Percentiles rank a stretch among this genome's conserved stretches.
Conservation (phyloP, 2,888 invertebrate genomes). For the Xylota segnis region DNA sequence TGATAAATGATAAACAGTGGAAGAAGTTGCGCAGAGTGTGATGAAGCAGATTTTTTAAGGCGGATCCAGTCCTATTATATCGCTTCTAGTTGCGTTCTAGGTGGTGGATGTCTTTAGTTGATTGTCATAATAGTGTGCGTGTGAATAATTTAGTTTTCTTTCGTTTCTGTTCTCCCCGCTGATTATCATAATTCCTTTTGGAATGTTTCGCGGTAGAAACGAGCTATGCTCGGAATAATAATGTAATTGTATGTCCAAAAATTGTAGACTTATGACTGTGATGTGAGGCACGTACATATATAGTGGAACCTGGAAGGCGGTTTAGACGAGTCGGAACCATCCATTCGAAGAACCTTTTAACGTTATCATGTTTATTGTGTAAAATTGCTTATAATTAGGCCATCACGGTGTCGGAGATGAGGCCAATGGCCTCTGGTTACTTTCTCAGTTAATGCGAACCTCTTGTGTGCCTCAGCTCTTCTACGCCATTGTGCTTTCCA, state of each 20-base stretch:
- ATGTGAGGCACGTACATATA: not conserved
- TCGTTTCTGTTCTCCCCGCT: not conserved
- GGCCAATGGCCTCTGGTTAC: not conserved
- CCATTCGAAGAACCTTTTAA: not conserved
- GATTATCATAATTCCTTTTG: constrained; percentile 44
- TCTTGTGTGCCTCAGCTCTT: no score
- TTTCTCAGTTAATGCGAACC: no score
- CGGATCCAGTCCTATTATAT: not conserved
- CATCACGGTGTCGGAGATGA: not conserved
- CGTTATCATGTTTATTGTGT: not conserved
- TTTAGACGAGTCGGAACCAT: no score
- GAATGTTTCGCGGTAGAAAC: constrained; percentile 15
- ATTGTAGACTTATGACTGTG: not conserved
- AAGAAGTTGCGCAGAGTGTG: not conserved
- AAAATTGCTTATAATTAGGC: not conserved
- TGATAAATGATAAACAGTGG: not conserved
- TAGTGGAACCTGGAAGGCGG: not conserved
- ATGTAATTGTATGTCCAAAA: constrained; percentile 1
- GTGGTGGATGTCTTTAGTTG: not conserved
- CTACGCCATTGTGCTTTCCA: no score
- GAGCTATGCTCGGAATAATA: constrained; percentile 64
- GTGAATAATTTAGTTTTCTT: constrained; percentile 47
- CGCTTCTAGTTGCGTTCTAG: constrained; percentile 14
- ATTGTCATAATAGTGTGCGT: constrained; percentile 32
- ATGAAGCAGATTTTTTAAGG: constrained; percentile 3